Evolutionary conservation across 2,113 vertebrate genomes (phyloP), one percentile per base, ranked within the genome.

Genomic region (Monopterus albus): DNA sequence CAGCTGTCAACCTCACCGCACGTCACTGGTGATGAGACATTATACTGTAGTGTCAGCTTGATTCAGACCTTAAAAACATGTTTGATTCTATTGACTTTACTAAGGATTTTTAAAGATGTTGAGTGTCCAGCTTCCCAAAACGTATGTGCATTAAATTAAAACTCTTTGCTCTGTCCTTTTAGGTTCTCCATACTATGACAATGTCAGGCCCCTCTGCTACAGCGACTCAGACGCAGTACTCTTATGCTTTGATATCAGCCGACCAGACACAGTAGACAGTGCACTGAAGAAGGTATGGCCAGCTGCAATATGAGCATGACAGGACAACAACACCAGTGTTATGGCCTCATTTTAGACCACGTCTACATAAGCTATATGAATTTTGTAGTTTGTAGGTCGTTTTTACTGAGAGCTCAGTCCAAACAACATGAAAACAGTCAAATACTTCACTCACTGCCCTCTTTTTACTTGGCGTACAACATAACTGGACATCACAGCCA

Each of bases 131-230:
- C 11, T 18, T 47, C 33, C 1, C 26, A 6, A 59, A 13, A 3
- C 21, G 29, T 14, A 23, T 25, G 4, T 35, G 55, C 6, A 50
- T 14, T 38, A 20, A 51, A 56, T 11, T 14, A 4, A 25, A 25
- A 35, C 15, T 20, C 23, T 47, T 18, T 78, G 9, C 55, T 55
- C 11, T 67, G 25, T 71, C 29, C n/a, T 21, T 66, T 11, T 53
- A 98, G 96, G 97, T 10, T 98, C 96, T 47, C 97, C 96, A 0
- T 98, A 99, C 87, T 99, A 98, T 0, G 96, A 99, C 91, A 99
- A 98, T 0, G 97, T 99, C 60, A 92, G 97, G 14, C 97, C 97
- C 3, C 95, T 99, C 6, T 99, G 96, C 94, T 99, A 99, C 91
- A 98, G 96, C 0, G 97, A 98, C 85, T 97, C 96, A 0, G 97